Base-by-base conservation (phyloP, 2,888 invertebrate species). In the Prosapia bicincta region DNA sequence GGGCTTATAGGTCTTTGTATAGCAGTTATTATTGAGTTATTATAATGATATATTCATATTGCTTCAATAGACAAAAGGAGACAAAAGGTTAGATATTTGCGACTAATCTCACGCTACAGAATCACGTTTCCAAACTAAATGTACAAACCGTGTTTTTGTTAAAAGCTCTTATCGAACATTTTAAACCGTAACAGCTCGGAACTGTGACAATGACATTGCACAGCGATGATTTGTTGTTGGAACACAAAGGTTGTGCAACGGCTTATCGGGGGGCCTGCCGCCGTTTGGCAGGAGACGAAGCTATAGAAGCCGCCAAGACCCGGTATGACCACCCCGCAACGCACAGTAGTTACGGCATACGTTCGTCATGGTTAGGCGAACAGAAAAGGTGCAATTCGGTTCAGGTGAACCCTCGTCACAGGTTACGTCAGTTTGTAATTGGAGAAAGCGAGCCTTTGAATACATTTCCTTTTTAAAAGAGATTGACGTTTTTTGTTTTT, bases 171-270 rank as follows among this genome's bases (percentile, higher is more conserved):
- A 38, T 38, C 38, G 13, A 13, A 38, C 38, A 15, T 38, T 38
- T 38, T 9, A 38, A 38, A 38, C 10, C 38, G 38, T 38, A 13
- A 38, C 38, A 38, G 2, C 13, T 38, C 38, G 13, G 38, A 5
- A 9, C 38, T 38, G 7, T 72, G 72, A 72, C 72, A 38, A 23
- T 67, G 72, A 72, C 66, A 72, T 72, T 72, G 67, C 72, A 72
- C 67, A 72, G 72, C n/a, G 72, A 72, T 72, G 72, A 72, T 72
- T 72, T 72, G 72, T 72, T 24, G 38, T 24, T 38, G 28, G 2
- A 6, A 15, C 5, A 38, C 38, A 38, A 38, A 2, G 38, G 38
- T 38, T 13, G 15, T 38, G 28, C 28, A 28, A 28, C n/a, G n/a
- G 30, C 6, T 30, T 38, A 38, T 38, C 13, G 38, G 38, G 69